Evolutionary conservation across 2,113 vertebrate genomes (phyloP).

Genomic region (pig (Sus scrofa)): DNA sequence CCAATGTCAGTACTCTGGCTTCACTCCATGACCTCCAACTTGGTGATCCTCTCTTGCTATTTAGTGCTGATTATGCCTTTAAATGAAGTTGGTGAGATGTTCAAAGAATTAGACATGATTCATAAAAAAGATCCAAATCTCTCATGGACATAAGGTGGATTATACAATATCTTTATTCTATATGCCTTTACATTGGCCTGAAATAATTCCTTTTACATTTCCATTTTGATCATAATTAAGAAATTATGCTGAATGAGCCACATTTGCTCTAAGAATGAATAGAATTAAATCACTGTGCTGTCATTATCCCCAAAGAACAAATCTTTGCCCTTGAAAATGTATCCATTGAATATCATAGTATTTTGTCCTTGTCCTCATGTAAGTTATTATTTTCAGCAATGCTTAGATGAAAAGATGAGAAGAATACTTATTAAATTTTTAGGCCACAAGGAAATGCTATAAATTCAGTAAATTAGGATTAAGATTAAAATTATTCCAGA

Average conservation of each 20-base stretch:
- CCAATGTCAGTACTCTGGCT: slow-evolving; percentile 37
- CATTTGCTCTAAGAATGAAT: slow-evolving; percentile 56
- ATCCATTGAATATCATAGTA: not conserved
- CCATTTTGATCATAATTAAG: slow-evolving; percentile 70
- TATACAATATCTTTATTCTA: slow-evolving; percentile 17
- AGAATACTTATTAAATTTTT: not conserved
- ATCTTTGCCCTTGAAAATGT: slow-evolving; percentile 67
- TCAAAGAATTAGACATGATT: slow-evolving; percentile 70
- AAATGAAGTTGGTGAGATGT: slow-evolving; percentile 59
- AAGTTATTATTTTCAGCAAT: not conserved
- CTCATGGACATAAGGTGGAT: slow-evolving; percentile 4
- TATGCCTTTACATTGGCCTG: slow-evolving; percentile 46
- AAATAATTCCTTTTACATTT: slow-evolving; percentile 66
- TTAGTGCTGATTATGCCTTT: slow-evolving; percentile 67
- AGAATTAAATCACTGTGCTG: slow-evolving; percentile 56
- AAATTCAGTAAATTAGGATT: slow-evolving; percentile 5
- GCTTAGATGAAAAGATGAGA: not conserved
- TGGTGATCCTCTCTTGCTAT: slow-evolving; percentile 27
- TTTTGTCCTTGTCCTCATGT: not conserved
- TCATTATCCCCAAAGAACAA: slow-evolving; percentile 18
- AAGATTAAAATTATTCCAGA: slow-evolving; percentile 44
- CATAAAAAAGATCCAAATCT: slow-evolving; percentile 57
- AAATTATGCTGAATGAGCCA: slow-evolving; percentile 66
- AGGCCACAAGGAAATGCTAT: not conserved
- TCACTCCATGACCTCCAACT: slow-evolving; percentile 48